Conservation (phyloP, 2,797 vertebrate species). For the Rachycentron canadum region DNA sequence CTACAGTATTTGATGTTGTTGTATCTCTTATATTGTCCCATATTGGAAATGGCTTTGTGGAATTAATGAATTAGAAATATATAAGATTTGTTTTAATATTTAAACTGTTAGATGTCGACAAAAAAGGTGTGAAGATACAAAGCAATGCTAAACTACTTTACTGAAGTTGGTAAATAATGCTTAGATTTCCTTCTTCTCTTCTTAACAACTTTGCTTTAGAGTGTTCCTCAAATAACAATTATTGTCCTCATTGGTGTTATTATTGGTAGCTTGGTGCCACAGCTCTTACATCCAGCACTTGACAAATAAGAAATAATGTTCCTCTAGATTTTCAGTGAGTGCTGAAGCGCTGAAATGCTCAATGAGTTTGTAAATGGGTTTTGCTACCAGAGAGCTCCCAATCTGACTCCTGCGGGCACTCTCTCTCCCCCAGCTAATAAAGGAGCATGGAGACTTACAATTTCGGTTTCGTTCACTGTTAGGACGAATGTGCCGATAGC, state of each 20-base stretch:
- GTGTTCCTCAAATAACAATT: background rate
- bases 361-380: constrained; percentile 48
- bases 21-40: background rate
- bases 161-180: background rate
- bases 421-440: constrained; percentile 27
- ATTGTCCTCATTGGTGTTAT: background rate
- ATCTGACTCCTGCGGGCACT: constrained; percentile 9
- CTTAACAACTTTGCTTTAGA: background rate
- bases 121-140: background rate
- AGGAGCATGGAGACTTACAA: constrained; percentile 45
- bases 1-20: background rate
- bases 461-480: constrained; percentile 7
- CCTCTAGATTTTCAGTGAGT: constrained; percentile 12
- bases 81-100: background rate
- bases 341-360: constrained; percentile 23
- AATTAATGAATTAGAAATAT: background rate
- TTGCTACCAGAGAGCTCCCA: background rate
- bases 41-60: background rate
- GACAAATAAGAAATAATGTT: constrained; percentile 22
- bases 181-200: background rate
- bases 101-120: background rate
- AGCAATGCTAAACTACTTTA: background rate
- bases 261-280: constrained; percentile 3
- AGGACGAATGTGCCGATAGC: constrained; percentile 20
- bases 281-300: background rate